Percentiles rank a stretch among this genome's conserved stretches.
Evolutionary conservation across 2,888 invertebrate species (phyloP).

Genomic region (Lasioglossum marginatum): DNA sequence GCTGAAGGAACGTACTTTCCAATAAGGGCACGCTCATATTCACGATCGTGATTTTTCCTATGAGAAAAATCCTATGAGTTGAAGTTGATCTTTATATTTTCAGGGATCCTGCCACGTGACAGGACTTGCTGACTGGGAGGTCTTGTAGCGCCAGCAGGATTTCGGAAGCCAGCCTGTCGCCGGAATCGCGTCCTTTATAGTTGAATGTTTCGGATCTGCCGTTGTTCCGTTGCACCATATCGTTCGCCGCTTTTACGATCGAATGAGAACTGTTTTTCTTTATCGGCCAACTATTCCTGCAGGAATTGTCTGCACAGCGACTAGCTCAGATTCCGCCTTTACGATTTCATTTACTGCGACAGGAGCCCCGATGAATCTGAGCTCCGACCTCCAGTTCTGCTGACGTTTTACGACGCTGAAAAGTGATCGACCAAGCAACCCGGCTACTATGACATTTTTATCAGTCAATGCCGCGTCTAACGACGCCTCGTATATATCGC

Average conservation of each 20-base stretch:
- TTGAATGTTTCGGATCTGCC: not conserved
- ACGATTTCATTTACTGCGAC: slow-evolving; percentile 17
- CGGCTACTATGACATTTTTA: not conserved
- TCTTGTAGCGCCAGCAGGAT: not conserved
- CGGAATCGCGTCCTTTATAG: not conserved
- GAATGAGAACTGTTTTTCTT: slow-evolving; percentile 9
- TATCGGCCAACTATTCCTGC: not conserved
- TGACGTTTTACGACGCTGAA: not conserved
- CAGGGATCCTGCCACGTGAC: not conserved
- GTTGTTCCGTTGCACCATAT: not conserved
- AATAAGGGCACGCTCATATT: not conserved
- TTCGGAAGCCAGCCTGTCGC: slow-evolving; percentile 2
- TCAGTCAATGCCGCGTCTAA: slow-evolving; percentile 6
- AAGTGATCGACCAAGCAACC: not conserved
- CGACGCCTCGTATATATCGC: not conserved
- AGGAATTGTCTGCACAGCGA: not conserved
- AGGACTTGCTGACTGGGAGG: not conserved
- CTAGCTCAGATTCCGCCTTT: slow-evolving; percentile 13
- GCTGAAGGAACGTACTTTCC: no score
- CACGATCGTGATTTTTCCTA: not conserved
- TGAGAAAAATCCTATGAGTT: not conserved
- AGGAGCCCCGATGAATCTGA: not conserved
- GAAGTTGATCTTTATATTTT: not conserved
- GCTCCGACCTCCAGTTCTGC: not conserved
- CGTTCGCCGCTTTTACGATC: not conserved